Percentiles rank a stretch among this genome's conserved stretches.
Evolutionary conservation across 1,140 invertebrate species (phyloP).

Genomic region (Leptinotarsa texana): DNA sequence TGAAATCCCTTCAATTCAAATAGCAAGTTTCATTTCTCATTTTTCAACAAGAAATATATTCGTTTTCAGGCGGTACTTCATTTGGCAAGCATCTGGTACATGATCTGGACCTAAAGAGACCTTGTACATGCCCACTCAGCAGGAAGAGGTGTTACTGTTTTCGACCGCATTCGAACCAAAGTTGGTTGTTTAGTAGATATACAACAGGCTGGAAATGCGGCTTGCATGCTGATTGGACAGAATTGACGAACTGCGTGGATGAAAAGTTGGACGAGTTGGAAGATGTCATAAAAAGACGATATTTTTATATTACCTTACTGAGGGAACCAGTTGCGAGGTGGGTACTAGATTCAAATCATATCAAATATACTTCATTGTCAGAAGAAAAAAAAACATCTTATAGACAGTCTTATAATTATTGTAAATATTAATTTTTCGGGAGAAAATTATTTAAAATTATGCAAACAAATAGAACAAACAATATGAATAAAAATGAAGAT

Average conservation of each 20-base stretch:
- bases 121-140: slow-evolving; percentile 80
- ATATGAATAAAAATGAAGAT: no score
- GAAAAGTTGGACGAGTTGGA: slow-evolving; percentile 85
- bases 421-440: neutral
- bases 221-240: slow-evolving; percentile 97
- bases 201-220: slow-evolving; percentile 99
- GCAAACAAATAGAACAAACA: no score
- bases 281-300: slow-evolving; percentile 79
- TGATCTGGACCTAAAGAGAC: slow-evolving; percentile 86
- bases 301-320: slow-evolving; percentile 96
- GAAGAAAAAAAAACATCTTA: no score
- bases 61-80: slow-evolving; percentile 75
- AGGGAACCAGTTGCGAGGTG: slow-evolving; percentile 81
- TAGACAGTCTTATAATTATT: no score
- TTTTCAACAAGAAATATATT: neutral
- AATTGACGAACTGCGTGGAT: slow-evolving; percentile 88
- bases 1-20: no score
- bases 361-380: no score
- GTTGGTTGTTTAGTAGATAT: slow-evolving; percentile 98
- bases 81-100: slow-evolving; percentile 94
- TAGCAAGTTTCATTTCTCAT: no score
- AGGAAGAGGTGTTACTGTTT: slow-evolving; percentile 92
- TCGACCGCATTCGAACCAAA: slow-evolving; percentile 84
- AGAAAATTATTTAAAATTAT: neutral
- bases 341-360: neutral